Evolutionary conservation across 2,113 vertebrate genomes (phyloP).

Genomic region (Aplodontia rufa): DNA sequence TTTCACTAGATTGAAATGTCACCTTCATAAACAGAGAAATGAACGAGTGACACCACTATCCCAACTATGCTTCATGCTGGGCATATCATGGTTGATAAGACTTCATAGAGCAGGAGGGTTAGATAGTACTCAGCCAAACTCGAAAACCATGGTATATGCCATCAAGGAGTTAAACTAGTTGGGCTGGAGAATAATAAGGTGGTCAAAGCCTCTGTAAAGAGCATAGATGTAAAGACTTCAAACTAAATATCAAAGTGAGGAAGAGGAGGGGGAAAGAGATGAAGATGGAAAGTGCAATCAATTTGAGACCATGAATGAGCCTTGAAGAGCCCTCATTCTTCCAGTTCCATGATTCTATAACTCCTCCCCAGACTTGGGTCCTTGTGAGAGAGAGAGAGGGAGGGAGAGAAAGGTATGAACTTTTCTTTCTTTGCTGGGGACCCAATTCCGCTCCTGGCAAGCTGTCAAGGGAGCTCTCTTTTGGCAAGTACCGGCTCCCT

Average conservation of each 20-base stretch:
- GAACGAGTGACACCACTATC: background rate
- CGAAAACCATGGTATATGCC: too few relatives aligned
- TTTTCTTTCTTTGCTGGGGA: background rate
- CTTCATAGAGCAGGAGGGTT: background rate
- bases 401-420: background rate
- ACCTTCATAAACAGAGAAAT: background rate
- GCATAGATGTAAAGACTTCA: background rate
- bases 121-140: background rate
- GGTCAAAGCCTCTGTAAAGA: background rate
- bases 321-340: background rate
- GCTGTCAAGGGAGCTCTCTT: background rate
- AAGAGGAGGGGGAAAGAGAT: background rate
- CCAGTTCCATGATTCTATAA: background rate
- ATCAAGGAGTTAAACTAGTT: background rate
- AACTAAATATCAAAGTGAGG: background rate
- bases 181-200: background rate
- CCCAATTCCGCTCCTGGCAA: background rate
- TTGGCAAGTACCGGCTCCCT: background rate
- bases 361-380: background rate
- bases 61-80: background rate
- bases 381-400: background rate
- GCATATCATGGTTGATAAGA: rapidly evolving
- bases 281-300: background rate
- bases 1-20: background rate
- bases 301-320: rapidly evolving